These are phyloP conservation scores for Palythoa heliodiscus DNA, from an alignment of 92 coral and sea anemone species.

Conservation along the genomic window DNA sequence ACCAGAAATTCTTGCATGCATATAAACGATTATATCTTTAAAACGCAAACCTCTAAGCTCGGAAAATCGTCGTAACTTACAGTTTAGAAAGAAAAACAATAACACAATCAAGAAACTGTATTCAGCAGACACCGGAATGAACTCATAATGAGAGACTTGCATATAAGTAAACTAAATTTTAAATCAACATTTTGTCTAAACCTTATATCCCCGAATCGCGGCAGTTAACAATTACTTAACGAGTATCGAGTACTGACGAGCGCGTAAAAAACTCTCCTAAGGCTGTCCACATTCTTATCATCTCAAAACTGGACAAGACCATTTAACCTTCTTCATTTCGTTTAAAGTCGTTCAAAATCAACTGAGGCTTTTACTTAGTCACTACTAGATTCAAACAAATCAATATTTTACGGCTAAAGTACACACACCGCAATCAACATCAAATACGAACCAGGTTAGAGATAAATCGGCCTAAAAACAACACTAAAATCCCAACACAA, in stretches of 20 bases:
- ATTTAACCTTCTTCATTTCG: neutral
- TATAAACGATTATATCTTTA: too few species aligned
- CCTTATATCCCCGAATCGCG: neutral
- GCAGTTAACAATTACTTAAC: neutral
- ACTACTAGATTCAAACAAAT: slow-evolving; percentile 13
- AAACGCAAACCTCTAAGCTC: neutral
- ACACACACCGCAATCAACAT: slow-evolving; percentile 46
- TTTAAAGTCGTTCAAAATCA: neutral
- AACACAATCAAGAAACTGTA: neutral
- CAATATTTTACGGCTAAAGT: slow-evolving; percentile 56
- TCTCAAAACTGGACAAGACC: neutral
- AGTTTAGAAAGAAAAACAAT: neutral
- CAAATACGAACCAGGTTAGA: neutral
- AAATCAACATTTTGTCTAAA: neutral
- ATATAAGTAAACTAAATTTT: slow-evolving; percentile 4
- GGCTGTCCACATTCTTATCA: neutral
- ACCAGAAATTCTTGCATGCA: neutral
- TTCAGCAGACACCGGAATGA: neutral
- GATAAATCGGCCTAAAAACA: neutral
- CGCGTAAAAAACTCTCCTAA: neutral
- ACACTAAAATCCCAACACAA: neutral
- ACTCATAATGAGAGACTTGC: neutral
- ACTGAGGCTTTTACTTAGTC: neutral
- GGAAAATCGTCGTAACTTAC: neutral
- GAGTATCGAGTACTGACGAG: neutral